Evolutionary conservation across 2,113 vertebrate genomes (phyloP), one percentile per base, ranked within the genome.

Genomic region (Baryphthengus martii): DNA sequence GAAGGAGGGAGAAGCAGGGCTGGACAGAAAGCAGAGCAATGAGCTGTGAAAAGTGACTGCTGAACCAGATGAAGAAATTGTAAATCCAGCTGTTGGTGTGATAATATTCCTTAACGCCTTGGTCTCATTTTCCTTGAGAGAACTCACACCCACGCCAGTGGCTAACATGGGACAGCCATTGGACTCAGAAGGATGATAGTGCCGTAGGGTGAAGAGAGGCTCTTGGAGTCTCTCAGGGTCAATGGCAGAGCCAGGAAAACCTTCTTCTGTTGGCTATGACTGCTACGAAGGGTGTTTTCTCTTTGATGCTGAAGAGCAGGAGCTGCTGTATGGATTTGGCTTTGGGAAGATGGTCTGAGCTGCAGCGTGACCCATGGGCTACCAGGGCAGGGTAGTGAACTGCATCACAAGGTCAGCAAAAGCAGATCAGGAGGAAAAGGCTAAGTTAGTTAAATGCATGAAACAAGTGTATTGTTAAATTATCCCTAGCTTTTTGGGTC

Each of bases 1-100:
- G 35, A 40, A 26, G 26, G 70, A 65, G 88, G 44, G 18, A 31
- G 26, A 63, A 84, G 42, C 42, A 84, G 68, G 2, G 18, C 65
- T 95, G 73, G 93, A 95, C 56, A 92, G 26, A 96, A 96, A 93
- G 73, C 94, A 95, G 93, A 97, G 85, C 90, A 74, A 73, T 35
- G 31, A 65, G n/a, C 53, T 86, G 62, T 85, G 88, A 55, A 92
- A 85, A 75, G 42, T 42, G n/a, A 19, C 2, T 13, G 62, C 82
- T 92, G 68, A 77, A 75, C 47, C 61, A 95, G 80, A 84, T 2
- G 10, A 93, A 67, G 47, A 37, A 89, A 78, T 24, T n/a, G 47
- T 78, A 95, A 95, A 95, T 89, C 80, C 80, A 78, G 73, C 59
- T 93, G 80, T 93, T 88, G 72, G 61, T 47, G 65, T 65, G 78